Conservation (phyloP, 2,113 vertebrate genomes). For the Talpa occidentalis region DNA sequence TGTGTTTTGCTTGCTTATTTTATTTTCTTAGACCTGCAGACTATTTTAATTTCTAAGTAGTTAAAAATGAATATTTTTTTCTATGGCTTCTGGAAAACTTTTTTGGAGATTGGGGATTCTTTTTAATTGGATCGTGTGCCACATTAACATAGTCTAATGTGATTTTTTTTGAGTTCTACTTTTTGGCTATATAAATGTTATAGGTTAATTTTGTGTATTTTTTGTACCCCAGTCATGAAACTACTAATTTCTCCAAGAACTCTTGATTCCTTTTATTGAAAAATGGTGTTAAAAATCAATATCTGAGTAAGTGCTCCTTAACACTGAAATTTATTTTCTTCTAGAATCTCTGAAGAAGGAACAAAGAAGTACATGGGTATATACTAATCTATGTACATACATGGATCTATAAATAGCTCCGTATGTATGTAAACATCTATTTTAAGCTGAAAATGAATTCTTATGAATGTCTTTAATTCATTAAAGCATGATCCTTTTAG, state of each 20-base stretch:
- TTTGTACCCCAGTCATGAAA: not conserved
- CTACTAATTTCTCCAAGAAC: not conserved
- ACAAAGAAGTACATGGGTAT: not conserved
- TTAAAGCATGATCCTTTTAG: not conserved
- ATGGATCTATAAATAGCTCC: not conserved
- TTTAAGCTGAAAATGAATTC: not conserved
- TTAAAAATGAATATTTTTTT: conserved; percentile 9
- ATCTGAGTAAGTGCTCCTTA: not conserved
- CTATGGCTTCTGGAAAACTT: not conserved
- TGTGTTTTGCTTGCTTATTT: not conserved
- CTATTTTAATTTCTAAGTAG: not conserved
- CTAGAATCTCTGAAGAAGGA: not conserved
- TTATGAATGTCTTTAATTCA: not conserved
- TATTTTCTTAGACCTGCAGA: not conserved
- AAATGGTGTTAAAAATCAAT: not conserved
- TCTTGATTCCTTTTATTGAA: not conserved
- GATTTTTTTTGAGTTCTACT: not conserved
- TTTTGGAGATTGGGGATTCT: not conserved
- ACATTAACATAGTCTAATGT: not conserved
- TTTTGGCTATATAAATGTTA: not conserved
- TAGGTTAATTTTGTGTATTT: not conserved
- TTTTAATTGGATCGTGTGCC: not conserved
- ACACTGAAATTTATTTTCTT: not conserved
- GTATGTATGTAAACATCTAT: not conserved
- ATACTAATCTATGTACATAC: not conserved